Conservation (phyloP, 1,140 invertebrate genomes). For the Parasteatoda tepidariorum region DNA sequence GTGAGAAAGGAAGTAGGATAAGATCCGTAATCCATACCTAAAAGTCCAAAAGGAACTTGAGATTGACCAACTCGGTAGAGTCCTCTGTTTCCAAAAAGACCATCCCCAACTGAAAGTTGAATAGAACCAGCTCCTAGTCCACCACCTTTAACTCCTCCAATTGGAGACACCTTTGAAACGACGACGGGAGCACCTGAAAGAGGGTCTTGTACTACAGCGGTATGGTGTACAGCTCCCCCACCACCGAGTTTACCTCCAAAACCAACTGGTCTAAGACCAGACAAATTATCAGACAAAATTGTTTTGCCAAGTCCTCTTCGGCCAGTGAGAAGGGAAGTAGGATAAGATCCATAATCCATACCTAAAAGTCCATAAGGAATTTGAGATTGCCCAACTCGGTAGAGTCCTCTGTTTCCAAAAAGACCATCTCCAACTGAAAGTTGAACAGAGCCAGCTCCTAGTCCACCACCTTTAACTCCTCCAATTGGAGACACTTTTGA, state of each 20-base stretch:
- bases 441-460: conserved; percentile 18
- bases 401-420: conserved; percentile 12
- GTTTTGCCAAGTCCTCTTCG: conserved; percentile 9
- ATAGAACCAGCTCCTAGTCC: conserved; percentile 13
- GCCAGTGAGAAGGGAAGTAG: conserved; percentile 5
- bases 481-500: conserved; percentile 4
- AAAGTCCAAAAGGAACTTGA: conserved; percentile 26
- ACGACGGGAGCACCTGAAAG: conserved; percentile 27
- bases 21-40: conserved; percentile 35
- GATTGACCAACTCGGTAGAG: conserved; percentile 28
- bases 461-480: not conserved
- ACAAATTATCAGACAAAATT: not conserved
- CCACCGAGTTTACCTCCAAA: conserved; percentile 21
- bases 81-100: conserved; percentile 1
- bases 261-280: conserved; percentile 31
- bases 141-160: not conserved
- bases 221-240: conserved; percentile 28
- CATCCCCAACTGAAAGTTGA: too few relatives aligned
- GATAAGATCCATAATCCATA: conserved; percentile 39
- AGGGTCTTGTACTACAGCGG: conserved; percentile 24
- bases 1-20: conserved; percentile 21
- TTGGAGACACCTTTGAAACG: conserved; percentile 1
- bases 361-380: conserved; percentile 38
- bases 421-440: too few relatives aligned
- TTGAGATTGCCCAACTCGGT: conserved; percentile 16